Percentiles rank a stretch among this genome's conserved stretches.
These are phyloP conservation scores for Lophius americanus DNA, from an alignment of 2,797 vertebrate genomes.

Conservation along the genomic window DNA sequence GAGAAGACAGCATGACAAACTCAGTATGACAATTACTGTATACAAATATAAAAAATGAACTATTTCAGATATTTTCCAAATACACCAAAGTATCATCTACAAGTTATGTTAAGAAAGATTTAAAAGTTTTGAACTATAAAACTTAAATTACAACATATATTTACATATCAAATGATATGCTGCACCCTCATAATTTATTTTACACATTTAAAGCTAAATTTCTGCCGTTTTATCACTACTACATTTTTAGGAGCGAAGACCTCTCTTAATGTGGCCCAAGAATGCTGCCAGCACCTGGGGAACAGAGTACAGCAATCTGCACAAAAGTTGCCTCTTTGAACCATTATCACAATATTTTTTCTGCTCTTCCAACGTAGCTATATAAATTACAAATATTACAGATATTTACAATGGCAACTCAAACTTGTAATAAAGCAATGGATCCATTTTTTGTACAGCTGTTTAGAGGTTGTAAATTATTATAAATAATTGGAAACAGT, in stretches of 20 bases:
- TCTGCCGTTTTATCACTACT: constrained; percentile 58
- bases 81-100: constrained; percentile 82
- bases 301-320: constrained; percentile 63
- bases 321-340: constrained; percentile 58
- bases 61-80: constrained; percentile 75
- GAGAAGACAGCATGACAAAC: constrained; percentile 77
- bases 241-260: constrained; percentile 73
- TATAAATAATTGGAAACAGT: constrained; percentile 29
- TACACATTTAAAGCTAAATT: constrained; percentile 65
- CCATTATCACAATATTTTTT: constrained; percentile 55
- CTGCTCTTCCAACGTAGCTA: constrained; percentile 66
- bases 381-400: constrained; percentile 80
- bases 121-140: constrained; percentile 78
- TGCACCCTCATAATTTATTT: constrained; percentile 62
- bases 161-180: constrained; percentile 73
- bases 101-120: constrained; percentile 81
- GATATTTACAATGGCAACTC: constrained; percentile 75
- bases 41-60: constrained; percentile 83
- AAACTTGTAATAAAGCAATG: constrained; percentile 60
- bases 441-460: constrained; percentile 42
- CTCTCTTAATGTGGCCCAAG: constrained; percentile 66
- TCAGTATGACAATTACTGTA: constrained; percentile 78
- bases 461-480: constrained; percentile 40
- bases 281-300: constrained; percentile 51
- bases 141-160: constrained; percentile 83